Evolutionary conservation across 1,140 invertebrate genomes (phyloP), one percentile per base, ranked within the genome.

Genomic region (Drosophila chauvacae): DNA sequence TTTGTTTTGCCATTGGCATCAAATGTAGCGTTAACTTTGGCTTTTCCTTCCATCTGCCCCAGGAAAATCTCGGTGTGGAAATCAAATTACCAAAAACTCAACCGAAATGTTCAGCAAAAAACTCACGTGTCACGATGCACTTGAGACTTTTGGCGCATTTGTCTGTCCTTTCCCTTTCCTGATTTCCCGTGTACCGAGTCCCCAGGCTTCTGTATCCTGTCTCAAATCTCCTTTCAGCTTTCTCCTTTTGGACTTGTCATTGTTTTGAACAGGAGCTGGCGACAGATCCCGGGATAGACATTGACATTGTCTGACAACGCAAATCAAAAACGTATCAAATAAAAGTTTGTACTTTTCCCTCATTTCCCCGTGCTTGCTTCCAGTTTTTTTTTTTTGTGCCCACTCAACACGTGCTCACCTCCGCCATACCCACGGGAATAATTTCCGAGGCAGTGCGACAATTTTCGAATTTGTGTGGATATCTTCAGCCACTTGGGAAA

Each of bases 271-370:
- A 58, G 23, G 23, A 39, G 39, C 20, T 13, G 61, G 41, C 53
- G 69, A 72, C 69, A 59, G 69, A 48, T 59, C 53, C 69, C 39
- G 66, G 69, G 68, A 72, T 72, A 64, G 57, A 77, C 77, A 70
- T 68, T 88, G 84, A 81, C 77, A 78, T 86, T 86, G 83, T 86
- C 68, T 86, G 74, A 78, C 78, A 63, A 80, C 84, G 81, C 77
- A 84, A 88, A 90, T 88, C 85, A 88, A 88, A 88, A 88, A 81
- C 85, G 77, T 88, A 88, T 88, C 84, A 88, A 90, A 88, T 88
- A 90, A 90, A 88, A 87, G 76, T 80, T 87, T 80, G 77, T 70
- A 68, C 66, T 69, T 73, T 81, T 70, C 56, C 58, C 61, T 69
- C 42, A 57, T 50, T 28, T 55, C 44, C 28, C n/a, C 60, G 62